These are phyloP conservation scores for Ardeotis arabs DNA, from an alignment of 2,113 vertebrate genomes.

Conservation along the genomic window DNA sequence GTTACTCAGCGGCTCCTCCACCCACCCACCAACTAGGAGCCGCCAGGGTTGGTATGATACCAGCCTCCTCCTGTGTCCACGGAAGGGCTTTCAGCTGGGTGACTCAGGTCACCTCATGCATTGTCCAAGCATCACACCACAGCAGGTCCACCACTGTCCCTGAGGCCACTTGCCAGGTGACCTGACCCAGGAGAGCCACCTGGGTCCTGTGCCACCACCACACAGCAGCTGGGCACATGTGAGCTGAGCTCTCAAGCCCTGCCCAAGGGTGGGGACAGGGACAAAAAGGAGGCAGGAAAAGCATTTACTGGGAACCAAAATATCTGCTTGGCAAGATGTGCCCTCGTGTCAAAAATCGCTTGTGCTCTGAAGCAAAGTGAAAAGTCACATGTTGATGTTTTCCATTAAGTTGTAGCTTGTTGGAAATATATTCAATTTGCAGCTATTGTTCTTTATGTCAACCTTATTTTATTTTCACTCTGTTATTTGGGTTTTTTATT, in stretches of 20 bases:
- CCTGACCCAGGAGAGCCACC: rapidly evolving
- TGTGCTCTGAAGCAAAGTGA: not conserved
- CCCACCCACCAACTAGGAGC: not conserved
- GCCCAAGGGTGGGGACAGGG: not conserved
- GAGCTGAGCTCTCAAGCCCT: not conserved
- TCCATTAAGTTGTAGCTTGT: not conserved
- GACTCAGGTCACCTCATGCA: not conserved
- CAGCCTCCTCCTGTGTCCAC: not conserved
- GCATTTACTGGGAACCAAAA: not conserved
- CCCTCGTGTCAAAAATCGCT: not conserved
- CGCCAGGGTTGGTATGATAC: not conserved
- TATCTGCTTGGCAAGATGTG: not conserved
- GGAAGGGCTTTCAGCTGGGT: not conserved
- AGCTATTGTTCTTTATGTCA: not conserved
- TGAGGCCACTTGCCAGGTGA: rapidly evolving
- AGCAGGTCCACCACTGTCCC: not conserved
- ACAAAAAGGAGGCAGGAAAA: not conserved
- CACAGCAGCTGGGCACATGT: rapidly evolving
- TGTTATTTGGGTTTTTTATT: not conserved
- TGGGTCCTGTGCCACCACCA: rapidly evolving
- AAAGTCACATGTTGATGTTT: not conserved
- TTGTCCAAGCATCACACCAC: not conserved
- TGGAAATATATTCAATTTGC: not conserved
- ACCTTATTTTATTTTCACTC: not conserved
- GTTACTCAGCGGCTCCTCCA: slow-evolving; percentile 35